Base-by-base conservation (phyloP, 2,113 vertebrate species). In the Mus musculus region DNA sequence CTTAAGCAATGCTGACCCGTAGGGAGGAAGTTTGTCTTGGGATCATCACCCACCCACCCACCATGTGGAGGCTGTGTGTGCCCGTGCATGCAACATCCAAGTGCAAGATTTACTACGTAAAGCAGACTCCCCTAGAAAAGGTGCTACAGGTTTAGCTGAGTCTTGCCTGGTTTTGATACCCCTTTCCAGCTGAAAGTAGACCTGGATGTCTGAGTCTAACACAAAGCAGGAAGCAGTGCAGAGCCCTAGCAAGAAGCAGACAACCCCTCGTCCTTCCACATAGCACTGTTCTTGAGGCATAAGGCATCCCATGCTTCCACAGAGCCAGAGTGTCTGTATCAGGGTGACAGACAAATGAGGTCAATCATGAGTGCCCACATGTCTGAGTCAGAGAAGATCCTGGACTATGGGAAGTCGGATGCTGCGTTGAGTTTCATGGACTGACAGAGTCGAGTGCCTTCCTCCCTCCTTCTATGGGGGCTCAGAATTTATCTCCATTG, bases 21-120 rank as follows among this genome's bases (percentile, higher is more conserved):
- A 95, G 98, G 98, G 90, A 20, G 97, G 94, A 96, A 97, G 96
- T 97, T 98, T 98, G 97, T 98, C 98, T 97, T 97, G 97, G 98
- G 96, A 95, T 82, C 94, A 86, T 93, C 95, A 92, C 96, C 86
- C 90, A 11, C 95, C 95, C 95, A 92, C 96, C 86, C 91, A 11
- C 95, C 94, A 95, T 39, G 67, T 67, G 92, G 97, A 96, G 96
- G 94, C 54, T 54, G 54, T 54, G 54, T 96, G 93, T 89, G 96
- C 95, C 97, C 94, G 30, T 56, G 84, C 56, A 71, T 96, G 96
- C 87, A 93, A 91, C 84, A 96, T 97, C 30, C 33, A 69, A 96
- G 96, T 96, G 91, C 91, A 95, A 93, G 89, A 92, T 96, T 97
- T 73, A 49, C 93, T 94, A 96, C 88, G 77, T 97, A 86, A 92